These are phyloP conservation scores for Phlogophora meticulosa DNA, from an alignment of 2,888 invertebrate species.

Conservation along the genomic window DNA sequence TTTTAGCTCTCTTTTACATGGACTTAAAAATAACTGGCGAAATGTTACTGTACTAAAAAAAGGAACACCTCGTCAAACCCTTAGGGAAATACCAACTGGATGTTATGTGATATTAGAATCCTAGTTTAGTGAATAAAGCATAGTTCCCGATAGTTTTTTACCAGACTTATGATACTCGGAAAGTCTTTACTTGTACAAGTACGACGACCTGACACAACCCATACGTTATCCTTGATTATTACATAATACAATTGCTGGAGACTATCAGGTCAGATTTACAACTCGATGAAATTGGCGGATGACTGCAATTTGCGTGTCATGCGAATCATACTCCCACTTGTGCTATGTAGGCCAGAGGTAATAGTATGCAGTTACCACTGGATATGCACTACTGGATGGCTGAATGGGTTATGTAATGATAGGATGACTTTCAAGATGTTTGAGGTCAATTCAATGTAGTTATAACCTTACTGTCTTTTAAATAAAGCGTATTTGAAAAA, in stretches of 20 bases:
- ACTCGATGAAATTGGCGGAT: constrained; percentile 67
- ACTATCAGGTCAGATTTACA: constrained; percentile 17
- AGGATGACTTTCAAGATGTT: constrained; percentile 25
- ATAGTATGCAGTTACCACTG: constrained; percentile 65
- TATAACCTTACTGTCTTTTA: neutral
- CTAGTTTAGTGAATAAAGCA: no score
- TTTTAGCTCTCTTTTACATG: no score
- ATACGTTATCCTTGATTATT: neutral
- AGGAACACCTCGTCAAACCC: no score
- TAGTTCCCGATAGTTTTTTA: no score
- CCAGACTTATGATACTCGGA: neutral
- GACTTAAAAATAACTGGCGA: no score
- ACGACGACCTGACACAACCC: neutral
- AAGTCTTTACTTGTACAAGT: neutral
- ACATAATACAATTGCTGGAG: constrained; percentile 13
- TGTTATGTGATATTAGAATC: no score
- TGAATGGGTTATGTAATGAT: neutral
- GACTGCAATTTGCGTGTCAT: constrained; percentile 66
- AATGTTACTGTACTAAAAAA: no score
- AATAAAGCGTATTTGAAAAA: neutral
- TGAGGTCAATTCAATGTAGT: constrained; percentile 15
- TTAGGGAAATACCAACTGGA: no score
- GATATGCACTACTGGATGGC: constrained; percentile 27
- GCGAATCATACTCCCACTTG: constrained; percentile 32
- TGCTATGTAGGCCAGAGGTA: constrained; percentile 50